Base-by-base conservation (phyloP, 2,888 invertebrate genomes). In the Chloroclystis v-ata region DNA sequence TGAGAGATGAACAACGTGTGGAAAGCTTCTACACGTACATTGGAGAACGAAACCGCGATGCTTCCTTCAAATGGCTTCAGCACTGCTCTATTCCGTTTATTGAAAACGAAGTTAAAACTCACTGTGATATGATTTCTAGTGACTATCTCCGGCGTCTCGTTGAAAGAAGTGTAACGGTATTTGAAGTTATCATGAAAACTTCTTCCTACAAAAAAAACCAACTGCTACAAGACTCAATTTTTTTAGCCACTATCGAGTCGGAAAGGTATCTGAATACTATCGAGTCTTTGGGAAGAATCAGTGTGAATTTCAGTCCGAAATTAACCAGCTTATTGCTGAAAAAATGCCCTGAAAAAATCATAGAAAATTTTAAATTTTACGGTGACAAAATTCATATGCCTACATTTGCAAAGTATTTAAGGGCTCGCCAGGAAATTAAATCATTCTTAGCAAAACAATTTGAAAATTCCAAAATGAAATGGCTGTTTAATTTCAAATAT, bases 11-110 rank as follows among this genome's bases (percentile, higher is more conserved):
- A 59, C 48, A 45, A 28, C 67, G 83, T n/a, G 72, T 70, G 13
- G 77, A 82, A 61, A 54, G 47, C 0, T 85, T 84, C 53, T 83
- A 72, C 53, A 59, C 69, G n/a, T 72, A 71, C 35, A 60, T 69
- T 7, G 67, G 69, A 54, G 57, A 66, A 26, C 58, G 54, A 16
- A 53, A 68, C 44, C 5, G 54, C 1, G 43, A 65, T 4, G 48
- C 42, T 0, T 69, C 78, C 10, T 42, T 67, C 0, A 82, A 77
- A 61, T 84, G 83, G 83, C 56, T 83, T 13, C 69, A 72, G 26
- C 49, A 72, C 50, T 84, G 83, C 49, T 80, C 83, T 20, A 13
- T 61, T 7, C n/a, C 59, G 12, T 75, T 78, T 25, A 68, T 78
- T 32, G 68, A 72, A 65, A 59, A 61, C 28, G 65, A 66, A 28